phyloP scores from a whole-genome alignment of 2,888 invertebrate genomes.

The Cephus spinipes region DNA sequence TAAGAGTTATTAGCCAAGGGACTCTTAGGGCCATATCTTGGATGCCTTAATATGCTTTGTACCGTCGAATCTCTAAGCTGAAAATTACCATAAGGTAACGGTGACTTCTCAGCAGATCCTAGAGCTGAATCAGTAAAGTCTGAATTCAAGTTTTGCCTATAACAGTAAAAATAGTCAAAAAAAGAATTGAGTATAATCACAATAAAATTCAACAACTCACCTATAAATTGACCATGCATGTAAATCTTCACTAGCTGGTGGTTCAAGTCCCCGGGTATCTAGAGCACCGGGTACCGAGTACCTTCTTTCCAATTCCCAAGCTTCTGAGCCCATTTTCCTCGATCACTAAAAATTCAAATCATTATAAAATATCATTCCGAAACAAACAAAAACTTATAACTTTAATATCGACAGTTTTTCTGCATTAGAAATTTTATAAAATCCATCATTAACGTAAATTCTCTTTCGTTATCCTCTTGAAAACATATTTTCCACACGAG shows the following conservation, averaged over 20 bases:
- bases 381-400: not conserved
- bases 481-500: not conserved
- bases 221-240: slow-evolving; percentile 97
- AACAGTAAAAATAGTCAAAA: slow-evolving; percentile 4
- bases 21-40: slow-evolving; percentile 90
- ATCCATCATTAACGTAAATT: not conserved
- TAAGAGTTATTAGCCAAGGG: slow-evolving; percentile 92
- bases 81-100: slow-evolving; percentile 93
- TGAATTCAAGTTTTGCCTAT: slow-evolving; percentile 92
- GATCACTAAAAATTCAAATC: not conserved
- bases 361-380: not conserved
- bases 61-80: slow-evolving; percentile 93
- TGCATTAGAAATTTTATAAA: not conserved
- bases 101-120: slow-evolving; percentile 92
- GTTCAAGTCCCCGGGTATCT: slow-evolving; percentile 72
- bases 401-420: not conserved
- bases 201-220: slow-evolving; percentile 66
- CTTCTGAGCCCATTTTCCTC: slow-evolving; percentile 67
- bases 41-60: slow-evolving; percentile 89
- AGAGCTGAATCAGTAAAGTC: slow-evolving; percentile 95
- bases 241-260: slow-evolving; percentile 89
- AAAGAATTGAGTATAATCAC: not conserved
- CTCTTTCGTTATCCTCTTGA: not conserved
- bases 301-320: slow-evolving; percentile 81
- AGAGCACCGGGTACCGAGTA: slow-evolving; percentile 91